Evolutionary conservation across 1,140 invertebrate species (phyloP).

Genomic region (Drosophila melanogaster): DNA sequence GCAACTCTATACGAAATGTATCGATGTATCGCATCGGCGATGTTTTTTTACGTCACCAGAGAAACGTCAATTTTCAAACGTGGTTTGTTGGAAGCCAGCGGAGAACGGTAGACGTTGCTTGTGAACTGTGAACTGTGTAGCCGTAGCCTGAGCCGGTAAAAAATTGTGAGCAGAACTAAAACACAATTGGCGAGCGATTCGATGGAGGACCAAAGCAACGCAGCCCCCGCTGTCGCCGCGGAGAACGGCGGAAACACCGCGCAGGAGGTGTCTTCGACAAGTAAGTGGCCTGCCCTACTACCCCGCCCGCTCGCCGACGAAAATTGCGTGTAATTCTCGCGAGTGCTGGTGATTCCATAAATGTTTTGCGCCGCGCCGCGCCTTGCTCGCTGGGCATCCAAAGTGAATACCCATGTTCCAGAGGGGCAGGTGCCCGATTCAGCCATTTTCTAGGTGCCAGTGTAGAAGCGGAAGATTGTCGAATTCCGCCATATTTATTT

Average conservation of each 20-base stretch:
- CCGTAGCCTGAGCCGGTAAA: constrained; percentile 24
- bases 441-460: constrained; percentile 64
- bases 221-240: constrained; percentile 70
- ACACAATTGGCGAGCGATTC: constrained; percentile 74
- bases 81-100: constrained; percentile 80
- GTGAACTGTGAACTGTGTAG: constrained; percentile 64
- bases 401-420: no score
- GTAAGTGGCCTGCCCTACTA: constrained; percentile 58
- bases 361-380: constrained; percentile 45
- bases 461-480: constrained; percentile 67
- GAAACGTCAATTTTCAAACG: constrained; percentile 40
- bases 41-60: background rate
- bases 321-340: constrained; percentile 24
- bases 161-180: constrained; percentile 62
- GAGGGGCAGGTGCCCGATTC: constrained; percentile 19
- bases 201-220: constrained; percentile 84
- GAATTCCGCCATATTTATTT: constrained; percentile 80
- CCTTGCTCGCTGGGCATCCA: constrained; percentile 1
- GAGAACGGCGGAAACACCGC: constrained; percentile 73
- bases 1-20: no score
- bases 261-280: constrained; percentile 84
- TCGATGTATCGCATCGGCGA: no score
- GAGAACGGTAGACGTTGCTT: constrained; percentile 72
- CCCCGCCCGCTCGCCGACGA: constrained; percentile 10
- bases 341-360: constrained; percentile 7